Evolutionary conservation across 2,113 vertebrate genomes (phyloP), one percentile per base, ranked within the genome.

Genomic region (Tragelaphus strepsiceros): DNA sequence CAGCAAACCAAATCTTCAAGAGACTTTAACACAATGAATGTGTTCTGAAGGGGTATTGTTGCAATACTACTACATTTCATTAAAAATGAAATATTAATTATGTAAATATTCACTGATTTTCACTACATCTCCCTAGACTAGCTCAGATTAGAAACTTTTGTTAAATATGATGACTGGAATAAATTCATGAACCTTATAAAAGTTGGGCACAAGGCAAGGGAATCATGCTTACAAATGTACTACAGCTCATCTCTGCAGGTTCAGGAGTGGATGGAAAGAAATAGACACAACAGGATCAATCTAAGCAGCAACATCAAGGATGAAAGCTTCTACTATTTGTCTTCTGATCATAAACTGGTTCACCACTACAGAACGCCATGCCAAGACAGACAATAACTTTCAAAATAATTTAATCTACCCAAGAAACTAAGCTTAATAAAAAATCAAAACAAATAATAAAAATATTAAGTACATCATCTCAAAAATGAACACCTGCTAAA

Each of bases 341-440:
- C 64, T 96, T 77, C 71, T 93, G 35, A 90, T 22, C 43, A 85
- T 30, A 64, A 88, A 87, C 17, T 88, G 5, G 22, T 21, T 90
- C 6, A 46, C 32, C 67, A 64, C 22, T 49, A 89, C 17, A 74
- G 61, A 94, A 81, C 6, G 28, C 53, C 51, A 22, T 16, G 83
- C n/a, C 46, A 83, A 90, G 39, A 54, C 7, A 84, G 9, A 56
- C 58, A 78, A 22, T 61, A 94, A 46, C 61, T 64, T 82, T 88
- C 43, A 17, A 62, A 89, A 84, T 51, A 32, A 89, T 39, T 97
- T 74, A 91, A 46, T 86, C 43, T 53, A 81, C 15, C 16, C 12
- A 90, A 91, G 16, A 89, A 90, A 91, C 39, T 0, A 95, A 39
- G 87, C 93, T 95, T 64, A 82, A 94, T 58, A 92, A 95, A 90